These are phyloP conservation scores for Coelopa frigida DNA, from an alignment of 1,140 invertebrate genomes.

Conservation along the genomic window DNA sequence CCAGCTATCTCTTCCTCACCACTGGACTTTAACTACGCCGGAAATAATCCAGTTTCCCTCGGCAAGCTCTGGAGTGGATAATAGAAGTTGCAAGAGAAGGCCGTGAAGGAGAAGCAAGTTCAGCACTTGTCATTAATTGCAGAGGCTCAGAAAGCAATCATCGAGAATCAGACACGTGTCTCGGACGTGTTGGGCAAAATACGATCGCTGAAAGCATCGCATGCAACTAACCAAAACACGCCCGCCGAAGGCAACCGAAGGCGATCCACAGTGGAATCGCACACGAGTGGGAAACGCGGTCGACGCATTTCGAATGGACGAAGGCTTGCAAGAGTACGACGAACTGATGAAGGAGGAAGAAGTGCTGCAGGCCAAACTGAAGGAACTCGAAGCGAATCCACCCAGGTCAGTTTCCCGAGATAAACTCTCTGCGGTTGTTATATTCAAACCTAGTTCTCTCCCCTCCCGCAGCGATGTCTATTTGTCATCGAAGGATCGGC, in stretches of 20 bases:
- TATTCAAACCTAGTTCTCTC: no score
- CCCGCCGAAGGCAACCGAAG: slow-evolving; percentile 37
- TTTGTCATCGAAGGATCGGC: slow-evolving; percentile 78
- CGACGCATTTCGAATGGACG: slow-evolving; percentile 74
- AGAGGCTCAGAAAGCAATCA: slow-evolving; percentile 74
- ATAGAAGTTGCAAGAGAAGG: slow-evolving; percentile 95
- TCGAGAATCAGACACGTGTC: slow-evolving; percentile 59
- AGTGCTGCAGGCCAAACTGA: slow-evolving; percentile 79
- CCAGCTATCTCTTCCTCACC: slow-evolving; percentile 93
- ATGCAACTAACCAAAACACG: slow-evolving; percentile 61
- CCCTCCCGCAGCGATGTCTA: slow-evolving; percentile 81
- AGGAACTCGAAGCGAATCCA: slow-evolving; percentile 78
- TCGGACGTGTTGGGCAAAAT: slow-evolving; percentile 61
- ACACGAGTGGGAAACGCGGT: slow-evolving; percentile 81
- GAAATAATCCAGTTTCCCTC: slow-evolving; percentile 79
- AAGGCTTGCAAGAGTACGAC: slow-evolving; percentile 77
- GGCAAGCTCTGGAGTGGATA: slow-evolving; percentile 96
- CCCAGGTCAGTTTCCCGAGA: slow-evolving; percentile 84
- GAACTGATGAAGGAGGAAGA: slow-evolving; percentile 70
- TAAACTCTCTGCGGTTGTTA: no score
- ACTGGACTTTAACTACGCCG: slow-evolving; percentile 91
- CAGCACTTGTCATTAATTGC: slow-evolving; percentile 73
- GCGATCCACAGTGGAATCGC: slow-evolving; percentile 60
- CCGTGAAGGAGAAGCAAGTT: slow-evolving; percentile 89
- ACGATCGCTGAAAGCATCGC: slow-evolving; percentile 58